Conservation (phyloP, 2,888 invertebrate genomes). For the Hirtodrosophila trivittata region DNA sequence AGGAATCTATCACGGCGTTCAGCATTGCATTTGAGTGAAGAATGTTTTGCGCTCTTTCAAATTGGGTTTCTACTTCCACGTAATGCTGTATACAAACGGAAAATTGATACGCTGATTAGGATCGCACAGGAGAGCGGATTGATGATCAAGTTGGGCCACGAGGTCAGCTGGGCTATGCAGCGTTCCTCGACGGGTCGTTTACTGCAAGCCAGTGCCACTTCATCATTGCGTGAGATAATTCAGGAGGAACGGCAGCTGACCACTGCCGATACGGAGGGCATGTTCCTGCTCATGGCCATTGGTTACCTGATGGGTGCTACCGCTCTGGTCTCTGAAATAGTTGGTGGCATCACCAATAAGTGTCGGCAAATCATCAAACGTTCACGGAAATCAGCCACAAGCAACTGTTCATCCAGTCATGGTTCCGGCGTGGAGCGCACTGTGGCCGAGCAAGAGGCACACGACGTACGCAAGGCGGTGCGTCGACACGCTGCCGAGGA, state of each 20-base stretch:
- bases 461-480: conserved; percentile 57
- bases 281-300: conserved; percentile 89
- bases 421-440: conserved; percentile 58
- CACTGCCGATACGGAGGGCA: conserved; percentile 92
- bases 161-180: conserved; percentile 90
- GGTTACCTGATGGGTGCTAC: conserved; percentile 88
- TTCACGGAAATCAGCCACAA: conserved; percentile 69
- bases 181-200: conserved; percentile 86
- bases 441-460: conserved; percentile 48
- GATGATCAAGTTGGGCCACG: conserved; percentile 87
- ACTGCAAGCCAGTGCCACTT: conserved; percentile 86
- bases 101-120: conserved; percentile 87
- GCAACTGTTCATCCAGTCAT: conserved; percentile 72
- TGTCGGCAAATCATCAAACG: conserved; percentile 84
- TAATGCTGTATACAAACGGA: conserved; percentile 87
- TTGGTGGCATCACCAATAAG: conserved; percentile 88
- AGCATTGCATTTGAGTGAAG: conserved; percentile 88
- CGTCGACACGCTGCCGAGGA: conserved; percentile 58
- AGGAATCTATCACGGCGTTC: conserved; percentile 86
- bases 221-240: conserved; percentile 82
- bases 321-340: conserved; percentile 88
- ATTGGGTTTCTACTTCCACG: conserved; percentile 88
- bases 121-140: conserved; percentile 88
- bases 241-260: conserved; percentile 90
- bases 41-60: conserved; percentile 90